Conservation (phyloP, 2,113 vertebrate genomes). For the Psophia crepitans region DNA sequence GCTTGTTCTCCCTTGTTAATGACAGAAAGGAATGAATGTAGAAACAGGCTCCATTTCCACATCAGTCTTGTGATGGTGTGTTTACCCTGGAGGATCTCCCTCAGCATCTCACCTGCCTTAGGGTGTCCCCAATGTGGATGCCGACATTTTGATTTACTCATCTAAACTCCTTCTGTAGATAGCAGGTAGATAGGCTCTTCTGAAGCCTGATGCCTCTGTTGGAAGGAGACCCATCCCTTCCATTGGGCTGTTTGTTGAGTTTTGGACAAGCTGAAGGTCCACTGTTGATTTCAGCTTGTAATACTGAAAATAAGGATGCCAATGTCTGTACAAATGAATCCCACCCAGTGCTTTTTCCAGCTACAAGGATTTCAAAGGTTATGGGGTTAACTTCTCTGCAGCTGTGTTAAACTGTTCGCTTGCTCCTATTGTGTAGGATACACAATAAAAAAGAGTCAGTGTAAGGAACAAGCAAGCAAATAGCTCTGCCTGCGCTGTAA, state of each 20-base stretch:
- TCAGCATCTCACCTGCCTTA: not conserved
- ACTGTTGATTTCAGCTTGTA: rapidly evolving
- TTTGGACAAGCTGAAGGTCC: not conserved
- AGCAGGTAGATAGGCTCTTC: not conserved
- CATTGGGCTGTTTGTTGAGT: not conserved
- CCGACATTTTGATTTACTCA: not conserved
- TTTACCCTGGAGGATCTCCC: not conserved
- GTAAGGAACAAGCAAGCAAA: not conserved
- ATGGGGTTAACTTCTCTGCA: not conserved
- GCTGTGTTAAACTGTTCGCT: not conserved
- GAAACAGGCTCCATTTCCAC: not conserved
- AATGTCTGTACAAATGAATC: not conserved
- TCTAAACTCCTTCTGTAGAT: not conserved
- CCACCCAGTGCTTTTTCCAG: not conserved
- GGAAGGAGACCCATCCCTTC: not conserved
- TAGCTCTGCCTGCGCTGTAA: not conserved
- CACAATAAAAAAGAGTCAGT: not conserved
- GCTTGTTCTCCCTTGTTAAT: not conserved
- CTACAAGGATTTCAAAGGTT: not conserved
- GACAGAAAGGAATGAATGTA: not conserved
- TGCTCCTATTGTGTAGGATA: not conserved
- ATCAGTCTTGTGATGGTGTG: not conserved
- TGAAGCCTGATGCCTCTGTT: not conserved
- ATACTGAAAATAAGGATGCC: not conserved
- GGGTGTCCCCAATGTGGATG: not conserved